Evolutionary conservation across 2,797 vertebrate genomes (phyloP).

Genomic region (Myoxocephalus aenaeus): DNA sequence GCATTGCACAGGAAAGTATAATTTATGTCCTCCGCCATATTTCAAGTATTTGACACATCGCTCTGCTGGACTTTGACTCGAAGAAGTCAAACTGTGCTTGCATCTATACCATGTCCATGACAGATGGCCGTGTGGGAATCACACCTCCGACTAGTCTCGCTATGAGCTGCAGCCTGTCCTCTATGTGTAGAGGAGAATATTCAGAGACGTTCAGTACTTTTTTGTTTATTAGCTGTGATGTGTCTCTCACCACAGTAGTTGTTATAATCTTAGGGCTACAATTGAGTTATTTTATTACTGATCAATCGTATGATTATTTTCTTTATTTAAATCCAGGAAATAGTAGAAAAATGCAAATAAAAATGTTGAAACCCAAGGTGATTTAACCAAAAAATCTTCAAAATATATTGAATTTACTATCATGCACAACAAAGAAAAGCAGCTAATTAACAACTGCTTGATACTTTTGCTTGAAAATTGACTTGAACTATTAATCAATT

Average conservation of each 20-base stretch:
- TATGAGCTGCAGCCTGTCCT: background rate
- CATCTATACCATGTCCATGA: constrained; percentile 32
- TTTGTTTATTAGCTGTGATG: background rate
- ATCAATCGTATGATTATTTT: background rate
- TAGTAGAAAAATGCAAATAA: background rate
- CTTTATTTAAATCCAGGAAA: background rate
- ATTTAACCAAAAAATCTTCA: background rate
- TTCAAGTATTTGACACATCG: constrained; percentile 42
- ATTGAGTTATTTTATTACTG: background rate
- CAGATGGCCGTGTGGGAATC: constrained; percentile 26
- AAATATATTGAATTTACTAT: background rate
- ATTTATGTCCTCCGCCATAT: constrained; percentile 12
- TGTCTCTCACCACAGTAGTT: too few species aligned
- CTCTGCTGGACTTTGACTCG: constrained; percentile 29
- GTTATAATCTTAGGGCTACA: background rate
- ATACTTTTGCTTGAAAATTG: background rate
- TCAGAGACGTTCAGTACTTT: background rate
- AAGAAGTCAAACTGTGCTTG: constrained; percentile 31
- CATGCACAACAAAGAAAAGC: background rate
- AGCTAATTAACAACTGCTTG: background rate
- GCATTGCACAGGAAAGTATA: constrained; percentile 8
- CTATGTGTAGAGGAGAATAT: background rate
- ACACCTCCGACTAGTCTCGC: constrained; percentile 3
- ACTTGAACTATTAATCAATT: background rate
- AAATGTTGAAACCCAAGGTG: background rate